phyloP scores from a whole-genome alignment of 1,140 invertebrate species.

The Conus betulinus region DNA sequence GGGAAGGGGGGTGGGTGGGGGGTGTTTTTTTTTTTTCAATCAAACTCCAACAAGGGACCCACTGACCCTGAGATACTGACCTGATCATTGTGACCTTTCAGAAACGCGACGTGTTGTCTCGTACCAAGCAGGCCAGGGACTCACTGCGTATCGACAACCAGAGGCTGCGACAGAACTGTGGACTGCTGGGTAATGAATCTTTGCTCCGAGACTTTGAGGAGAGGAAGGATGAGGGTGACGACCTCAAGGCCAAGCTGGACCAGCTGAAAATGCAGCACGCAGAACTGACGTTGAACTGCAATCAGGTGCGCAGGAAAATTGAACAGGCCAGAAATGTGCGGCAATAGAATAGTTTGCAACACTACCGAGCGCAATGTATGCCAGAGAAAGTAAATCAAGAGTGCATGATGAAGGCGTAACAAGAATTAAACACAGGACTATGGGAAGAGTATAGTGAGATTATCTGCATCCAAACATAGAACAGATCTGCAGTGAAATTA shows the following conservation, averaged over 20 bases:
- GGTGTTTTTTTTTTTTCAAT: no score
- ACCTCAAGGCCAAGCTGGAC: conserved; percentile 69
- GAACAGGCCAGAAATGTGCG: conserved; percentile 62
- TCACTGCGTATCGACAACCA: conserved; percentile 74
- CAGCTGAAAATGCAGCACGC: conserved; percentile 72
- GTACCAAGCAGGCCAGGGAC: conserved; percentile 74
- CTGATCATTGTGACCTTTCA: conserved; percentile 38
- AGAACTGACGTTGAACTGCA: conserved; percentile 71
- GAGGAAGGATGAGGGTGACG: conserved; percentile 69
- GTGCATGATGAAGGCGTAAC: no score
- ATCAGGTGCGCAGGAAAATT: conserved; percentile 72
- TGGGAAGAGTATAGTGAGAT: no score
- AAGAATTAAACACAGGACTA: no score
- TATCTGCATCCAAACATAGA: no score
- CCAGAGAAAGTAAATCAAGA: no score
- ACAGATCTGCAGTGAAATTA: no score
- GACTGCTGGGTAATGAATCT: conserved; percentile 73
- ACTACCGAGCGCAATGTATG: no score
- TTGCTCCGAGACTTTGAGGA: conserved; percentile 75
- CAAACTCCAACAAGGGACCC: no score
- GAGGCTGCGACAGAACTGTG: conserved; percentile 71
- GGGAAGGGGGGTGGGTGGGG: background rate
- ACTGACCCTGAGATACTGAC: background rate
- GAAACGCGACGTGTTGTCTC: conserved; percentile 74
- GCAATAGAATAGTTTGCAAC: background rate